Percentiles rank a stretch among this genome's conserved stretches.
Evolutionary conservation across 2,113 vertebrate genomes (phyloP).

Genomic region (Lanius ludovicianus): DNA sequence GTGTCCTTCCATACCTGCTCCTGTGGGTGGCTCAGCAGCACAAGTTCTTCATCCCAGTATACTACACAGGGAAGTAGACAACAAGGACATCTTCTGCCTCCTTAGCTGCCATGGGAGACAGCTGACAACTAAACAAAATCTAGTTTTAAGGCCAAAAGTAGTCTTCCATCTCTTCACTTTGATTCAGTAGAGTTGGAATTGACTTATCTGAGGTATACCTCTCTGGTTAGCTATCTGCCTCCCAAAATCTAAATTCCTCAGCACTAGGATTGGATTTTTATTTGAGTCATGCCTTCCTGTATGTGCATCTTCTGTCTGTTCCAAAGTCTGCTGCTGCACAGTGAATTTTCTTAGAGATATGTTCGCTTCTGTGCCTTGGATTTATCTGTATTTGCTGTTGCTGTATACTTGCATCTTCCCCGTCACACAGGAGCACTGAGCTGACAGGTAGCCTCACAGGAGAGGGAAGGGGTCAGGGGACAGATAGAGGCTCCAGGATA

Average conservation of each 20-base stretch:
- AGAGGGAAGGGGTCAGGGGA: background rate
- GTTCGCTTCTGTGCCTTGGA: background rate
- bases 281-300: background rate
- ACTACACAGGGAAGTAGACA: background rate
- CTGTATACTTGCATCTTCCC: background rate
- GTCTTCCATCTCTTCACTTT: background rate
- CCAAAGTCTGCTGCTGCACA: conserved; percentile 16
- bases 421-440: background rate
- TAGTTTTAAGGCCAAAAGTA: background rate
- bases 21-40: background rate
- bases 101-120: background rate
- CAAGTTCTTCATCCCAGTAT: background rate
- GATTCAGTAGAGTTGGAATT: background rate
- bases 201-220: background rate
- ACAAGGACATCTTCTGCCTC: background rate
- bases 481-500: background rate
- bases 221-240: background rate
- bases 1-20: background rate
- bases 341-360: background rate
- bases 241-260: background rate
- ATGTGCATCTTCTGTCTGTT: conserved; percentile 20
- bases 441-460: background rate
- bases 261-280: background rate
- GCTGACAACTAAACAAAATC: background rate
- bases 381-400: conserved; percentile 2